These are phyloP conservation scores for Lasioglossum malachurum DNA, from an alignment of 2,888 invertebrate species.

Conservation along the genomic window DNA sequence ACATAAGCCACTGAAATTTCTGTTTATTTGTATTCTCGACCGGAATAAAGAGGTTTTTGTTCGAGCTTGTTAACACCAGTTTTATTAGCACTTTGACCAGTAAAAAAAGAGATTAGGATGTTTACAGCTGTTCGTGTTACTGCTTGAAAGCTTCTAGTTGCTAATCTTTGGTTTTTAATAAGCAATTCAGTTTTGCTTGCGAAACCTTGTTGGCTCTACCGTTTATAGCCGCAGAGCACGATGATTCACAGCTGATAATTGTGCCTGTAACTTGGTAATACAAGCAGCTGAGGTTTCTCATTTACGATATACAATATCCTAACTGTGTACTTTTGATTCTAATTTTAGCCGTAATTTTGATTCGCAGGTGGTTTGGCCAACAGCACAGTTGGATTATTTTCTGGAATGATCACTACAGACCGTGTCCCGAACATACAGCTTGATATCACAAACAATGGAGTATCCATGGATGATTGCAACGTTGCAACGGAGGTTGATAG, in stretches of 20 bases:
- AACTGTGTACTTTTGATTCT: background rate
- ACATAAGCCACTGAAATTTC: background rate
- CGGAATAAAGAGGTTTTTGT: background rate
- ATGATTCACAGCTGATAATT: slow-evolving; percentile 9
- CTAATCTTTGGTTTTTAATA: background rate
- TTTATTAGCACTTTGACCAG: background rate
- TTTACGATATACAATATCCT: background rate
- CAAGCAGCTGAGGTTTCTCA: background rate
- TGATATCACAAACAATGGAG: slow-evolving; percentile 67
- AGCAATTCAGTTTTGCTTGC: background rate
- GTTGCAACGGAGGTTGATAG: slow-evolving; percentile 87
- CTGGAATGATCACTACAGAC: slow-evolving; percentile 74
- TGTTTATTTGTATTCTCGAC: background rate
- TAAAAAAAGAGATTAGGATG: background rate
- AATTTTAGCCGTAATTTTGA: background rate
- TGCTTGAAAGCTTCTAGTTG: background rate
- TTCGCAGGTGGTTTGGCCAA: slow-evolving; percentile 63
- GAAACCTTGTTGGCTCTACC: background rate
- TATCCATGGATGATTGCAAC: slow-evolving; percentile 74
- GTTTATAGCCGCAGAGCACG: background rate
- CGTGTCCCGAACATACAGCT: slow-evolving; percentile 75
- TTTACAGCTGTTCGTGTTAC: background rate
- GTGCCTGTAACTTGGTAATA: background rate
- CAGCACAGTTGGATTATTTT: slow-evolving; percentile 56
- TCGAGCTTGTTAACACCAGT: background rate